These are phyloP conservation scores for Siniperca knerii DNA, from an alignment of 2,113 vertebrate species.

Conservation along the genomic window DNA sequence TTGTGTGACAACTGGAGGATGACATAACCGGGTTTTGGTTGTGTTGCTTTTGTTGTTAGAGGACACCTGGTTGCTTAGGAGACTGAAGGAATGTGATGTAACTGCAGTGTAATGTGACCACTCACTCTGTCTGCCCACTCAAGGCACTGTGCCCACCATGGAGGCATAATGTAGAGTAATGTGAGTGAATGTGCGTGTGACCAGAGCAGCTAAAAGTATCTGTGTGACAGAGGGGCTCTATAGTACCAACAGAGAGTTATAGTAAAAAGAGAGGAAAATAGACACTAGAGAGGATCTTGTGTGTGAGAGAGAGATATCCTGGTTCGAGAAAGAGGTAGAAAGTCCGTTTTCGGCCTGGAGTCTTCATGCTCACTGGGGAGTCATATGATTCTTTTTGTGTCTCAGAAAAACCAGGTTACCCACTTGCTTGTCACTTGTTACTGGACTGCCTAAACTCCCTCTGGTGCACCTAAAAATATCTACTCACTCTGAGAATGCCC, in stretches of 20 bases:
- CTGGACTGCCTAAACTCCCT: conserved; percentile 71
- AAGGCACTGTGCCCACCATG: conserved; percentile 52
- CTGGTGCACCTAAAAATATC: conserved; percentile 80
- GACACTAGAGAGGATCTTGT: conserved; percentile 4
- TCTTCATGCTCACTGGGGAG: conserved; percentile 52
- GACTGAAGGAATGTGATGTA: conserved; percentile 78
- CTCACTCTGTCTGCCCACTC: conserved; percentile 71
- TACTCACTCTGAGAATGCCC: conserved; percentile 46
- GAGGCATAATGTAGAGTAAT: conserved; percentile 65
- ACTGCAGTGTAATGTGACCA: conserved; percentile 73
- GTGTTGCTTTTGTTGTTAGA: conserved; percentile 44
- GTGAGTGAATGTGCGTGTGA: conserved; percentile 8
- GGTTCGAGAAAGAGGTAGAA: conserved; percentile 28
- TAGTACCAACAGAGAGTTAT: conserved; percentile 28
- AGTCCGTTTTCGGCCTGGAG: conserved; percentile 31
- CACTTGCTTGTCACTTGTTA: conserved; percentile 78
- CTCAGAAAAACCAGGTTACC: conserved; percentile 85
- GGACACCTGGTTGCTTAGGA: conserved; percentile 77
- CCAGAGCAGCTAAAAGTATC: conserved; percentile 24
- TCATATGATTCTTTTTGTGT: conserved; percentile 73
- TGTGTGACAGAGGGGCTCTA: background rate
- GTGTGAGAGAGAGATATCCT: conserved; percentile 6
- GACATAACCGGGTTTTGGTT: conserved; percentile 13
- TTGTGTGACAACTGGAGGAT: conserved; percentile 22
- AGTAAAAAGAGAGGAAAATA: conserved; percentile 47